Base-by-base conservation (phyloP, 23 tunicate species). In the Halocynthia aurantium region DNA sequence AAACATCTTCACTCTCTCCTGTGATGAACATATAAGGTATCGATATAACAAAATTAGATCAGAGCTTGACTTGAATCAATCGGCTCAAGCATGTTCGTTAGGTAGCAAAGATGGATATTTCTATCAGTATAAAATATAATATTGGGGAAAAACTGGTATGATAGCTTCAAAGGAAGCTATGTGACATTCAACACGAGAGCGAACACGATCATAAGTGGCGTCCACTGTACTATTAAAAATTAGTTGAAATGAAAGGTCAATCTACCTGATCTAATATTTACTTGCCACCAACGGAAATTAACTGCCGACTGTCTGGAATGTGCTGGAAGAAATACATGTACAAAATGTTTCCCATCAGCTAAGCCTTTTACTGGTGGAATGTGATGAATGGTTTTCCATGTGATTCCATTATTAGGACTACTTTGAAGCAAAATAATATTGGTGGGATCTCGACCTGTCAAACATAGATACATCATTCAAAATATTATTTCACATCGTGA, bases 351-450 rank as follows among this genome's bases (percentile, higher is more conserved):
- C 52, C 53, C 15, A 5, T 65, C 53, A 7, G 55, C 63, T 8
- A 54, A 18, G 31, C 69, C 72, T 8, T 69, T 19, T 0, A 17
- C 13, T 51, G 22, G 21, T 52, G 54, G 22, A 18, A 80, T 31
- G 11, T 13, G 17, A 52, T 69, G 83, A 8, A 83, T 17, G 10
- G 92, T 86, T 15, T 72, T n/a, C 98, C 98, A 92, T 10, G 92
- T 82, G 40, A 92, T 82, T 18, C 98, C 98, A 53, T 85, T 85
- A 76, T 92, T 92, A 20, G 67, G 69, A 70, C 91, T 52, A 10
- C 60, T 54, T 54, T 74, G 78, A 54, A 74, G n/a, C 18, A 74
- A 19, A 22, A 74, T 17, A 12, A 64, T 54, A 54, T 20, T 54
- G 53, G 75, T 70, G 17, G 53, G 53, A 70, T 44, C 50, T 44